Percentiles rank a stretch among this genome's conserved stretches.
phyloP scores from a whole-genome alignment of 2,888 invertebrate species.

The Neuroscelio doddi region DNA sequence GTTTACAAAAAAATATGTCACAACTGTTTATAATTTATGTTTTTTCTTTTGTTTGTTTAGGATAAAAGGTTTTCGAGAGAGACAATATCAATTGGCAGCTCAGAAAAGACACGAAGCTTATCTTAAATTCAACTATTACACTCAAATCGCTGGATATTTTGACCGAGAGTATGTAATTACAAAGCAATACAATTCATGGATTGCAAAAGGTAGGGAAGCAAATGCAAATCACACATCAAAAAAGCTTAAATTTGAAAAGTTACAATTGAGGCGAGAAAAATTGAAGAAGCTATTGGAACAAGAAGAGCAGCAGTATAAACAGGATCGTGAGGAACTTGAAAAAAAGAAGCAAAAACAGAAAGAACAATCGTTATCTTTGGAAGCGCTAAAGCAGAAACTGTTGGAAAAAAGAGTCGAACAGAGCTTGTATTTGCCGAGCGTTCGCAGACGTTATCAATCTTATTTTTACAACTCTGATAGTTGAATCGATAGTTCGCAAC shows the following conservation, averaged over 20 bases:
- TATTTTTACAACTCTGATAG: conserved; percentile 46
- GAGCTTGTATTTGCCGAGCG: conserved; percentile 58
- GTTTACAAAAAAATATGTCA: too few species aligned
- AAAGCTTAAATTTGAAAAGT: conserved; percentile 51
- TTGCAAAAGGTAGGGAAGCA: conserved; percentile 43
- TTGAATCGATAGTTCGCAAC: conserved; percentile 9
- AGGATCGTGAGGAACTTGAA: conserved; percentile 51
- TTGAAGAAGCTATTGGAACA: conserved; percentile 55
- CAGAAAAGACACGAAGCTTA: conserved; percentile 62
- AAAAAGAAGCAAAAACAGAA: conserved; percentile 17
- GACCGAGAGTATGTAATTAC: conserved; percentile 60
- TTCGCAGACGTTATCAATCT: conserved; percentile 53
- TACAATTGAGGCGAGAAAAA: conserved; percentile 53
- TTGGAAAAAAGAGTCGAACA: conserved; percentile 58
- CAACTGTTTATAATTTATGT: too few species aligned
- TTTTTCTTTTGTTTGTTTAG: conserved; percentile 39
- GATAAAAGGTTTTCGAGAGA: conserved; percentile 58
- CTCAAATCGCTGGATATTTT: conserved; percentile 62
- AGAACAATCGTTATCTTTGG: conserved; percentile 46
- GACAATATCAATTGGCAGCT: conserved; percentile 64
- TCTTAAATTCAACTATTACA: conserved; percentile 57
- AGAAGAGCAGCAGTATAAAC: conserved; percentile 55
- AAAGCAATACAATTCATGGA: conserved; percentile 63
- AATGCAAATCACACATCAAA: conserved; percentile 48
- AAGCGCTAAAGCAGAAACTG: conserved; percentile 53